phyloP scores from a whole-genome alignment of 1,140 invertebrate genomes.

The Medauroidea extradentata region DNA sequence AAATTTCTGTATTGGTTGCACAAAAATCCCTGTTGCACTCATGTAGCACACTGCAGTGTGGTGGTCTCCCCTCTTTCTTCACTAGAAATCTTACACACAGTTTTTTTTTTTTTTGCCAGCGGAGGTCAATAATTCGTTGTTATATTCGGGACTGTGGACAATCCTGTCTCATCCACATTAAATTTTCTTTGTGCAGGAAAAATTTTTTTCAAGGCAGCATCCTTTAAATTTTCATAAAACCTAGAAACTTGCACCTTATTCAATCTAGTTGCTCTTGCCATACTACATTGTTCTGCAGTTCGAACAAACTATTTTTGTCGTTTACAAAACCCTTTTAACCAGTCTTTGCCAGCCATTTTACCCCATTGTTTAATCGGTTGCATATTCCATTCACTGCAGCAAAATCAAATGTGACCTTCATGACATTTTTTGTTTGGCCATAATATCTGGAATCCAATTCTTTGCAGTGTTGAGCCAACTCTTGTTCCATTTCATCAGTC shows the following conservation, averaged over 20 bases:
- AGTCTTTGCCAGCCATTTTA: constrained; percentile 24
- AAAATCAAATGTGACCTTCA: constrained; percentile 28
- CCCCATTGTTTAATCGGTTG: constrained; percentile 17
- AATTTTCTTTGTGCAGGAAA: too few species aligned
- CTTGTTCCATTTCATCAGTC: constrained; percentile 18
- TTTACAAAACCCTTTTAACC: constrained; percentile 26
- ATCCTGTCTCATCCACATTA: too few species aligned
- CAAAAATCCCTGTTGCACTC: constrained; percentile 29
- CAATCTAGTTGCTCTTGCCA: constrained; percentile 7
- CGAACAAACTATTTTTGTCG: constrained; percentile 10
- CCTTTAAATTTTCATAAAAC: constrained; percentile 15
- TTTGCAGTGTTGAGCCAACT: constrained; percentile 9
- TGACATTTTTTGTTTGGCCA: constrained; percentile 20
- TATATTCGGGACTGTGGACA: too few species aligned
- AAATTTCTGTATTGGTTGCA: constrained; percentile 29
- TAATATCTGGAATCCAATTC: constrained; percentile 20
- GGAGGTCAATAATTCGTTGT: constrained; percentile 9
- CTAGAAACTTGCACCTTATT: constrained; percentile 29
- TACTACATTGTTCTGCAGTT: too few species aligned
- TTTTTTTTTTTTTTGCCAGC: constrained; percentile 16
- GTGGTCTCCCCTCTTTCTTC: constrained; percentile 32
- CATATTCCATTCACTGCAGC: constrained; percentile 21
- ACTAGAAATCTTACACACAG: constrained; percentile 20
- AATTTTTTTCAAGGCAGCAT: too few species aligned
- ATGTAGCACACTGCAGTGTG: constrained; percentile 29